Conservation (phyloP, 2,113 vertebrate species). For the Pica pica region DNA sequence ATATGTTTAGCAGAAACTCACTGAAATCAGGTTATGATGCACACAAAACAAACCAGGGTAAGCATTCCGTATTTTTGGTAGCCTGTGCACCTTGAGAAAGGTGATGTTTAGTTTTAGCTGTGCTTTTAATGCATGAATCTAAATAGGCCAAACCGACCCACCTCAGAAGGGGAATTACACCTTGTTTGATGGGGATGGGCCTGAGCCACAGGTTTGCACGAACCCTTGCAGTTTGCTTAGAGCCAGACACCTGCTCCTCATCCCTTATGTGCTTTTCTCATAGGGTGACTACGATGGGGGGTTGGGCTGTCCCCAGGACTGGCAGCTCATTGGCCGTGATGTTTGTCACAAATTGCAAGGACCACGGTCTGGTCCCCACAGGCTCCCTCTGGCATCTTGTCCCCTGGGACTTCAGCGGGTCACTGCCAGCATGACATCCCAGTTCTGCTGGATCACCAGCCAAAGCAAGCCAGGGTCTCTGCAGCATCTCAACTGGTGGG, state of each 20-base stretch:
- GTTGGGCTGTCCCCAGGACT: not conserved
- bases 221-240: not conserved
- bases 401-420: not conserved
- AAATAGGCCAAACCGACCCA: not conserved
- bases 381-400: not conserved
- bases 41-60: not conserved
- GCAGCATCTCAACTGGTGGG: not conserved
- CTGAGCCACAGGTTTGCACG: rapidly evolving
- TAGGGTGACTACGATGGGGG: rapidly evolving
- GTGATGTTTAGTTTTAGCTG: not conserved
- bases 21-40: not conserved
- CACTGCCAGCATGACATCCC: not conserved
- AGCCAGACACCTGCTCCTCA: not conserved
- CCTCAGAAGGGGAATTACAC: not conserved
- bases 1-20: not conserved
- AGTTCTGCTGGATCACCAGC: not conserved
- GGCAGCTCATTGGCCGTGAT: not conserved
- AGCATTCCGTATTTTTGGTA: not conserved
- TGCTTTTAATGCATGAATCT: not conserved
- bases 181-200: not conserved
- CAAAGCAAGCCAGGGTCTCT: not conserved
- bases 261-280: rapidly evolving
- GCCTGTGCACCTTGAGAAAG: not conserved
- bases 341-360: not conserved
- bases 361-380: rapidly evolving